Base-by-base conservation (phyloP, 2,797 vertebrate genomes). In the Perodicticus potto region DNA sequence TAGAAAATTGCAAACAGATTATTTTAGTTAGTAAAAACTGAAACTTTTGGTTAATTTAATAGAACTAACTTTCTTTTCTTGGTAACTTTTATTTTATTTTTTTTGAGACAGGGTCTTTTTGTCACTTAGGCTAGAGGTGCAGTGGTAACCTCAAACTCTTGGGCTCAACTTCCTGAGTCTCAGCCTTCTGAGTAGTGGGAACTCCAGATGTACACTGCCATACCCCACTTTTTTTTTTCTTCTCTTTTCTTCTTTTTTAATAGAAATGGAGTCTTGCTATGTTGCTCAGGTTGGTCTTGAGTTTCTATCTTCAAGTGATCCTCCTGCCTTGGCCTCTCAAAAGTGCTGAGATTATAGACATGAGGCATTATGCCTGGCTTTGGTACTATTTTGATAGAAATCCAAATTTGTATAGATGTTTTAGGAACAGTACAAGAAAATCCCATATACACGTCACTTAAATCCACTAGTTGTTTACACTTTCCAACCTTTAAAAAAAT, bases 1-100 rank as follows among this genome's bases (percentile, higher is more conserved):
- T 98, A 90, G 98, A 98, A 99, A 99, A 99, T 99, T 98, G 97
- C 95, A 91, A 96, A 97, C 93, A 81, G 55, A 97, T 96, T 96
- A 98, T 97, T 98, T 87, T 98, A 96, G 72, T 92, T 94, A 96
- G 98, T 97, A 98, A 93, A 97, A 98, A 98, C 94, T 94, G 97
- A 97, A 97, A 98, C 98, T 99, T 98, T 97, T 95, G 95, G 76
- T 93, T 86, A 98, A 45, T 98, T 97, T 96, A 92, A 95, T 98
- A 97, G 89, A 96, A 92, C 83, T 88, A 95, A 43, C 1, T n/a
- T n/a, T 49, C 96, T 90, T 34, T 80, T 14, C 45, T 70, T 80
- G 34, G 69, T 72, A 72, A 13, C 69, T 67, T 67, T 67, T 67
- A 8, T 67, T 32, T 65, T 29, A 5, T 65, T 67, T 67, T 13